A percentile compares a stretch with the other conserved stretches of the same genome.
phyloP scores from a whole-genome alignment of 2,888 invertebrate species.

The Neocrepidodera transversa region DNA sequence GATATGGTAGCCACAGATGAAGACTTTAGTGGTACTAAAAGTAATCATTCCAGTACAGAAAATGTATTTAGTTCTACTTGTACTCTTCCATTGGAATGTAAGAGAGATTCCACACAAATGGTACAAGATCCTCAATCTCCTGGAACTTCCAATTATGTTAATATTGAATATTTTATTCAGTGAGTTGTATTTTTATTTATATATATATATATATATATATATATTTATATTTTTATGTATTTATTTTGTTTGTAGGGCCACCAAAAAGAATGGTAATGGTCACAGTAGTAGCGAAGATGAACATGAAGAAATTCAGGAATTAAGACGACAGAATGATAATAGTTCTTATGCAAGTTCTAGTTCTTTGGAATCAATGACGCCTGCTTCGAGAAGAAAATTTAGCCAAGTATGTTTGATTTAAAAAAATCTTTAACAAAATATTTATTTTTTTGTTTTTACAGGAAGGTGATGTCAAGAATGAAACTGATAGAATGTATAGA shows the following conservation, averaged over 20 bases:
- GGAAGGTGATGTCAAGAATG: slow-evolving; percentile 61
- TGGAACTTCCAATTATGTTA: slow-evolving; percentile 87
- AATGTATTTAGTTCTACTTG: slow-evolving; percentile 69
- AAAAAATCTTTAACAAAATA: no score
- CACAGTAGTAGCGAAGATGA: slow-evolving; percentile 55
- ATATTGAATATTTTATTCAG: slow-evolving; percentile 91
- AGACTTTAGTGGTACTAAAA: slow-evolving; percentile 50
- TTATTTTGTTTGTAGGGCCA: slow-evolving; percentile 40
- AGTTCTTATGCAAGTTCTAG: slow-evolving; percentile 61
- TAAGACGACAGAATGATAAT: slow-evolving; percentile 57
- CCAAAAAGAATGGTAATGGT: slow-evolving; percentile 51
- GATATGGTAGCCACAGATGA: slow-evolving; percentile 74
- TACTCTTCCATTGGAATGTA: slow-evolving; percentile 66
- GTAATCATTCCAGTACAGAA: slow-evolving; percentile 71
- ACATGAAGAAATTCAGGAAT: slow-evolving; percentile 61
- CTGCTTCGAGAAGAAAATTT: slow-evolving; percentile 58
- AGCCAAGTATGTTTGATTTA: slow-evolving; percentile 52
- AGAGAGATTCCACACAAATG: slow-evolving; percentile 58
- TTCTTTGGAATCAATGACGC: slow-evolving; percentile 63
- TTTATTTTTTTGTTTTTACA: slow-evolving; percentile 41
- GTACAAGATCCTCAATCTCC: slow-evolving; percentile 78
- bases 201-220: no score
- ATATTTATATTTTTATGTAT: no score
- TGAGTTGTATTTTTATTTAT: slow-evolving; percentile 64
- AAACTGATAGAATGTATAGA: slow-evolving; percentile 85